Evolutionary conservation across 30 jellyfish, hydroid and myxozoan species (phyloP).

Genomic region (Calvadosia cruxmelitensis): DNA sequence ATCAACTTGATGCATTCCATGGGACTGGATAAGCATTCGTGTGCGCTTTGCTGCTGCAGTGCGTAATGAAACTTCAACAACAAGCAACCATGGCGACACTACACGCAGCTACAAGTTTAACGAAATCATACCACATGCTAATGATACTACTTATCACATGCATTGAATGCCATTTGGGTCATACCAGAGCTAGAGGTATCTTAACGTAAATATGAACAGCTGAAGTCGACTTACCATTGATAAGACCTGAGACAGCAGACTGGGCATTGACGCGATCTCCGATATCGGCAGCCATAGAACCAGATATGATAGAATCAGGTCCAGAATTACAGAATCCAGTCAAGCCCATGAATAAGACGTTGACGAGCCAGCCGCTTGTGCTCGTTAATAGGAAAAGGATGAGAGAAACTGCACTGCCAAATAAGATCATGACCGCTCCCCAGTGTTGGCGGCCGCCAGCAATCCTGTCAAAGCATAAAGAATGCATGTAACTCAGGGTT

Average conservation of each 20-base stretch:
- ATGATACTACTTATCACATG: too few relatives aligned
- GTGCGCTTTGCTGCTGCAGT: too few relatives aligned
- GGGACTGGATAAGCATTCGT: too few relatives aligned
- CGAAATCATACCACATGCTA: too few relatives aligned
- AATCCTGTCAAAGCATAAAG: conserved; percentile 23
- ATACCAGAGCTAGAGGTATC: too few relatives aligned
- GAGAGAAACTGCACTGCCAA: conserved; percentile 73
- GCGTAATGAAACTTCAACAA: too few relatives aligned
- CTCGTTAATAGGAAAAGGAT: conserved; percentile 69
- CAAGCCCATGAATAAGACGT: conserved; percentile 65
- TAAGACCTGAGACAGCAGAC: conserved; percentile 97
- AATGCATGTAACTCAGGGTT: neutral
- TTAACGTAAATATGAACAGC: too few relatives aligned
- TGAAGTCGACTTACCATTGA: conserved; percentile 61
- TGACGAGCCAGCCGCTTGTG: conserved; percentile 76
- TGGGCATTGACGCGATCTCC: conserved; percentile 96
- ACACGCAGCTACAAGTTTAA: too few relatives aligned
- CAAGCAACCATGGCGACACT: too few relatives aligned
- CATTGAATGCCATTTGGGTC: too few relatives aligned
- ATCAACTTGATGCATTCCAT: too few relatives aligned
- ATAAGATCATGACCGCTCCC: conserved; percentile 74
- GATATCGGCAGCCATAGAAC: conserved; percentile 90
- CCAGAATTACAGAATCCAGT: conserved; percentile 96
- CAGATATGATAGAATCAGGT: conserved; percentile 93
- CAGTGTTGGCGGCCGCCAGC: conserved; percentile 76